Base-by-base conservation (phyloP, 1,140 invertebrate genomes). In the Drosophila takahashii region DNA sequence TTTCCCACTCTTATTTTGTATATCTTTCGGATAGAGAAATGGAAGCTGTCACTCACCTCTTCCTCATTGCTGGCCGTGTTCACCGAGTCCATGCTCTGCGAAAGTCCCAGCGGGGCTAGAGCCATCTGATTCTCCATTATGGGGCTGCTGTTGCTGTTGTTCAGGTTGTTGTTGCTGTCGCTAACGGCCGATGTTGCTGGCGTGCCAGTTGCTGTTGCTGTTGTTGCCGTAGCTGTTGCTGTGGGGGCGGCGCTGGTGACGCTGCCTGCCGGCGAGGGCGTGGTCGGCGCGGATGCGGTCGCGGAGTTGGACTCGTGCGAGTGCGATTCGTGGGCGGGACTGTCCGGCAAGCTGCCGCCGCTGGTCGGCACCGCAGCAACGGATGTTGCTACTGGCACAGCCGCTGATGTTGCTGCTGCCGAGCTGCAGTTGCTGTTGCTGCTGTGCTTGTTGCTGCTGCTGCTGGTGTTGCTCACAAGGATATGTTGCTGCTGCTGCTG, bases 61-160 rank as follows among this genome's bases (percentile, higher is more conserved):
- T 97, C 97, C 94, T 97, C 97, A 93, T 96, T 96, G 91, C 96
- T 96, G 86, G 96, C 96, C 76, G 96, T 97, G 93, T 97, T 97
- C 92, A 98, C 97, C 85, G 96, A 97, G 94, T 98, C 97, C 96
- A 97, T 97, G 93, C 96, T 97, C 93, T 98, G 96, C 71, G 94
- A 94, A 73, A 94, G 92, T 80, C 93, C 93, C 72, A 94, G 90
- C 90, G 92, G 90, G 50, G 83, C 83, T 54, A 91, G 62, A 58
- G 90, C 80, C 91, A 92, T 92, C 76, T 92, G 91, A 81, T 92
- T 92, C 72, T 92, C 91, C 91, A 92, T 92, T 76, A 83, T 85
- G 79, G 70, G 64, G 53, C 53, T 76, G 81, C 57, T 71, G 77
- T 67, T 62, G 62, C 50, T 64, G 78, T 41, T 56, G 64, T 73